Percentiles rank a stretch among this genome's conserved stretches.
Conservation (phyloP, 2,113 vertebrate species). For the Lethenteron camtschaticum region DNA sequence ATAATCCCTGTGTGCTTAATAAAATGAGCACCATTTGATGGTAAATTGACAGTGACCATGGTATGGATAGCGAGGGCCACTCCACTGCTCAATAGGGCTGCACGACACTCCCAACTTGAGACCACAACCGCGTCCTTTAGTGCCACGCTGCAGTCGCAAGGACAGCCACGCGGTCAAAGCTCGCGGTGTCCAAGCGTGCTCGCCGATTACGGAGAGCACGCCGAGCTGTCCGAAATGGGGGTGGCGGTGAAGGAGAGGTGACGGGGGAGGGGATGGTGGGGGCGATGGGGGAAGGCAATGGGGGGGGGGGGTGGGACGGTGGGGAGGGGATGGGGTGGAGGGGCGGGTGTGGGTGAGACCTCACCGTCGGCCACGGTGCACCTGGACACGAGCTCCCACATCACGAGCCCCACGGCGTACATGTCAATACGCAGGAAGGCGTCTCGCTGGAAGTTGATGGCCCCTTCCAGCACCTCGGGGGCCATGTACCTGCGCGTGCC, state of each 20-base stretch:
- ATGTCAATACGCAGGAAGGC: constrained; percentile 91
- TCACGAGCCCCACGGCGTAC: constrained; percentile 76
- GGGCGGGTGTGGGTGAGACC: neutral
- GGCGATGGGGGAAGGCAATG: neutral
- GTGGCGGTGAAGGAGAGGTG: neutral
- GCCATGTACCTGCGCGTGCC: constrained; percentile 94
- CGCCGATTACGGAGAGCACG: too few relatives aligned
- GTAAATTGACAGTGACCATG: too few relatives aligned
- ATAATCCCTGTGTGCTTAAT: too few relatives aligned
- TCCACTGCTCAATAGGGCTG: too few relatives aligned
- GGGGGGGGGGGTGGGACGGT: neutral
- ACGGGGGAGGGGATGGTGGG: neutral
- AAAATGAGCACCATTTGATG: too few relatives aligned
- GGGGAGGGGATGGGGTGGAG: neutral
- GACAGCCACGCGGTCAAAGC: too few relatives aligned
- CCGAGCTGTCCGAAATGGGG: neutral
- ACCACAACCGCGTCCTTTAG: too few relatives aligned
- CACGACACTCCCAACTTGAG: too few relatives aligned
- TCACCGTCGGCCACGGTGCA: constrained; percentile 79
- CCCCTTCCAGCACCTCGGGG: constrained; percentile 89
- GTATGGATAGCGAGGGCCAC: too few relatives aligned
- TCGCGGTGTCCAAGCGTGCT: too few relatives aligned
- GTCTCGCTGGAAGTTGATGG: constrained; percentile 96
- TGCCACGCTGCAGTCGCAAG: too few relatives aligned
- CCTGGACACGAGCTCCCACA: constrained; percentile 71